A percentile compares a stretch with the other conserved stretches of the same genome.
Evolutionary conservation across 2,888 invertebrate genomes (phyloP).

Genomic region (Eulithis prunata): DNA sequence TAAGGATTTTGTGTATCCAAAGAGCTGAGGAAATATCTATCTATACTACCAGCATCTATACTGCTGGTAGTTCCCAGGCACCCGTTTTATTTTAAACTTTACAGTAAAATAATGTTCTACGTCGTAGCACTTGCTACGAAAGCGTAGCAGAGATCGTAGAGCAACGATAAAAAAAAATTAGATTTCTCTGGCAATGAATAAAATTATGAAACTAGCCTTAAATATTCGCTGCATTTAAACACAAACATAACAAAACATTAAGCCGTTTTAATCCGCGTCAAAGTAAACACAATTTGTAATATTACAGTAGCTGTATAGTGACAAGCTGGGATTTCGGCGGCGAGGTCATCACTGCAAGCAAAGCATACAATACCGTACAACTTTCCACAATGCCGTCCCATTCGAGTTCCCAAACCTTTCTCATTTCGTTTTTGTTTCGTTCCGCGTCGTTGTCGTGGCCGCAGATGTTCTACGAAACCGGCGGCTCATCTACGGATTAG

Average conservation of each 20-base stretch:
- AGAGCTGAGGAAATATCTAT: too few relatives aligned
- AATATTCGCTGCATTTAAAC: background rate
- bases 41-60: too few relatives aligned
- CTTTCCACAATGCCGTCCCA: constrained; percentile 73
- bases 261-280: background rate
- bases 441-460: constrained; percentile 60
- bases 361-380: constrained; percentile 58
- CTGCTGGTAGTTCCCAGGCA: too few relatives aligned
- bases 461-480: constrained; percentile 75
- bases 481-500: constrained; percentile 81
- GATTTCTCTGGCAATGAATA: too few relatives aligned
- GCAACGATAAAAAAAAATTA: too few relatives aligned
- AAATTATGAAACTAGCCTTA: background rate
- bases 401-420: constrained; percentile 78
- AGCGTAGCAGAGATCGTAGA: background rate
- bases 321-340: constrained; percentile 28
- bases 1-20: too few relatives aligned
- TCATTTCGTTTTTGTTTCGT: constrained; percentile 81
- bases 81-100: too few relatives aligned
- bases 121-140: constrained; percentile 5
- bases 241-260: background rate
- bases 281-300: constrained; percentile 25
- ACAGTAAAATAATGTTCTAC: background rate
- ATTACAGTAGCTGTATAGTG: constrained; percentile 16
- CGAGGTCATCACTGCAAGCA: constrained; percentile 42